Conservation (phyloP, 2,888 invertebrate genomes). For the Rhingia campestris region DNA sequence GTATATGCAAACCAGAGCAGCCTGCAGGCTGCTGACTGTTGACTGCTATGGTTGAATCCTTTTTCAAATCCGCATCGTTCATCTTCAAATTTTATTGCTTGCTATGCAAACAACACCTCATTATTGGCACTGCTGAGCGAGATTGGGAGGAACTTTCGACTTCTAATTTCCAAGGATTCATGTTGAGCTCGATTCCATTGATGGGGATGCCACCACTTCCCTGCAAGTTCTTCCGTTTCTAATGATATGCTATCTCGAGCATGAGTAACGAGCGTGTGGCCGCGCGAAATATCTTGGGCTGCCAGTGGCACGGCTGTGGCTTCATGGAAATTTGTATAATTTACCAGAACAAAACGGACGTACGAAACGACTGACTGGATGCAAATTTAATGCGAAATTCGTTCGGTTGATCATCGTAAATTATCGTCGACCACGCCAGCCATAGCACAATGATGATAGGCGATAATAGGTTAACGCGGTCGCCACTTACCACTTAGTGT, state of each 20-base stretch:
- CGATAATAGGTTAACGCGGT: constrained; percentile 75
- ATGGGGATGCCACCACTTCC: constrained; percentile 36
- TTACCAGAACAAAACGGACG: constrained; percentile 61
- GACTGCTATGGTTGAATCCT: neutral
- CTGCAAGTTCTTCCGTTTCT: constrained; percentile 42
- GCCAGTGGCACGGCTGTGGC: constrained; percentile 59
- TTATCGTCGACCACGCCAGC: constrained; percentile 64
- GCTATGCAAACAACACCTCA: constrained; percentile 63
- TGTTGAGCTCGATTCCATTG: constrained; percentile 31
- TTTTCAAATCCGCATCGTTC: constrained; percentile 24
- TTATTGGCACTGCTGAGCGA: constrained; percentile 44
- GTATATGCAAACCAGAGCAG: constrained; percentile 17
- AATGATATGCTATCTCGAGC: constrained; percentile 65
- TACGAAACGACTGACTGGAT: constrained; percentile 48
- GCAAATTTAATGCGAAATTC: constrained; percentile 74
- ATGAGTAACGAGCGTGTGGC: constrained; percentile 61
- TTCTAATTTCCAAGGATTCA: constrained; percentile 28
- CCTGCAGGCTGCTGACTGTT: constrained; percentile 7
- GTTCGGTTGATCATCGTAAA: constrained; percentile 73
- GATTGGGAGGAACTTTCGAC: neutral
- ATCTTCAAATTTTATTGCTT: constrained; percentile 49
- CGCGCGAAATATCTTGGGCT: constrained; percentile 30
- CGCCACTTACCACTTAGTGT: constrained; percentile 72
- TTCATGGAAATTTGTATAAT: constrained; percentile 74
- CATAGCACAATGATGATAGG: constrained; percentile 66